phyloP scores from a whole-genome alignment of 2,113 vertebrate species.

The Pituophis catenifer region DNA sequence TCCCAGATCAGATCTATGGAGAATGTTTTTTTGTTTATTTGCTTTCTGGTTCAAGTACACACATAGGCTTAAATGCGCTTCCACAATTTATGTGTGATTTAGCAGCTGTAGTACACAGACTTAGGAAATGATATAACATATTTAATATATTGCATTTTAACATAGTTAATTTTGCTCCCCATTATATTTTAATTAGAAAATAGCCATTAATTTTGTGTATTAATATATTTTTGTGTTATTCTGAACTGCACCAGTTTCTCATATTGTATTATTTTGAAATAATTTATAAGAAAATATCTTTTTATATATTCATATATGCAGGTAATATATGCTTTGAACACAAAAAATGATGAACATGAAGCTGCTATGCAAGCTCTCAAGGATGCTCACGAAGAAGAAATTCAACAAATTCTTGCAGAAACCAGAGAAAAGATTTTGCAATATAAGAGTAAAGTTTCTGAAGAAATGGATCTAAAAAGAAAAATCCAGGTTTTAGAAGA shows the following conservation, averaged over 20 bases:
- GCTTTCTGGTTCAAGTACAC: background rate
- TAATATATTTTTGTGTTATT: background rate
- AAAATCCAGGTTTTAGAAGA: slow-evolving; percentile 94
- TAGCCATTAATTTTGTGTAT: background rate
- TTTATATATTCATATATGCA: slow-evolving; percentile 58
- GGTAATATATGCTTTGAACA: slow-evolving; percentile 99
- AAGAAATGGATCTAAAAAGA: slow-evolving; percentile 91
- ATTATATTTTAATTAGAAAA: background rate
- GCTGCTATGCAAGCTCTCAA: slow-evolving; percentile 94
- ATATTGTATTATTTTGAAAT: background rate
- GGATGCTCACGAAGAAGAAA: slow-evolving; percentile 98
- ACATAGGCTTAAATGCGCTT: background rate
- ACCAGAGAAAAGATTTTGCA: slow-evolving; percentile 94
- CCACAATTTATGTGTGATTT: background rate
- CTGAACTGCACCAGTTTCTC: background rate
- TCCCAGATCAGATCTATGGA: background rate
- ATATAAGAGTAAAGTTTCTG: slow-evolving; percentile 92
- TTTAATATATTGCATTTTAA: background rate
- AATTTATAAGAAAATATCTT: background rate
- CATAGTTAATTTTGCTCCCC: background rate
- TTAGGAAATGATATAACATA: background rate
- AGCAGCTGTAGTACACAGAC: too few relatives aligned
- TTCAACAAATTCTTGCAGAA: slow-evolving; percentile 96
- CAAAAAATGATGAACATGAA: slow-evolving; percentile 98
- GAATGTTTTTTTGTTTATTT: background rate